These are phyloP conservation scores for Sminthopsis crassicaudata DNA, from an alignment of 2,113 vertebrate genomes.

Conservation along the genomic window DNA sequence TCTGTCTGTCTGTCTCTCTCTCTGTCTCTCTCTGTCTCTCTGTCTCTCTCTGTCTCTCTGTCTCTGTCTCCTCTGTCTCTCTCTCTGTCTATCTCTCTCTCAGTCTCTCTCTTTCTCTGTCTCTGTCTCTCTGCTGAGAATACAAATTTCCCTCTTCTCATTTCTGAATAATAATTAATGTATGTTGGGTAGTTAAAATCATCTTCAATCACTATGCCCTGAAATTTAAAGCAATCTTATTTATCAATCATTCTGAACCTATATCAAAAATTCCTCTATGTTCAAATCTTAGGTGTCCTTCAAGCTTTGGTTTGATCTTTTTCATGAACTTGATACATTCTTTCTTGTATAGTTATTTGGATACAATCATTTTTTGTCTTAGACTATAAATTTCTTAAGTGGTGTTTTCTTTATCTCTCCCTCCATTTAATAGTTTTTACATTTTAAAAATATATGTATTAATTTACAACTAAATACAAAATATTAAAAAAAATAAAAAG, in stretches of 20 bases:
- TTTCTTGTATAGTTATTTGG: neutral
- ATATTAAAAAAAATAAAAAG: too few species aligned
- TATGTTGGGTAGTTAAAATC: neutral
- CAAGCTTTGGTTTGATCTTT: neutral
- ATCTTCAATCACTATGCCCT: neutral
- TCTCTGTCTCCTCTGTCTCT: too few species aligned
- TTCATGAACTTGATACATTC: neutral
- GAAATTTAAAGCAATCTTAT: neutral
- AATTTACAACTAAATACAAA: too few species aligned
- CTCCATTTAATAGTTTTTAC: neutral
- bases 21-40: too few species aligned
- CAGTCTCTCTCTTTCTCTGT: neutral
- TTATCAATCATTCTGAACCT: neutral
- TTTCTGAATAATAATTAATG: conserved; percentile 23
- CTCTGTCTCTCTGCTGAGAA: conserved; percentile 17
- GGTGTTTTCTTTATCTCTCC: neutral
- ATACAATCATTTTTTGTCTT: neutral
- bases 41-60: too few species aligned
- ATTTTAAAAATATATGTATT: too few species aligned
- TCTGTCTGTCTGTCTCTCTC: too few species aligned
- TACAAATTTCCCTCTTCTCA: conserved; percentile 15
- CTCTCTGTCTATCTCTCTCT: too few species aligned
- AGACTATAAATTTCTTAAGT: neutral
- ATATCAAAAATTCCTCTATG: neutral
- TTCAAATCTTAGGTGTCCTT: neutral